Base-by-base conservation (phyloP, 2,888 invertebrate genomes). In the Ophion slaviceki region DNA sequence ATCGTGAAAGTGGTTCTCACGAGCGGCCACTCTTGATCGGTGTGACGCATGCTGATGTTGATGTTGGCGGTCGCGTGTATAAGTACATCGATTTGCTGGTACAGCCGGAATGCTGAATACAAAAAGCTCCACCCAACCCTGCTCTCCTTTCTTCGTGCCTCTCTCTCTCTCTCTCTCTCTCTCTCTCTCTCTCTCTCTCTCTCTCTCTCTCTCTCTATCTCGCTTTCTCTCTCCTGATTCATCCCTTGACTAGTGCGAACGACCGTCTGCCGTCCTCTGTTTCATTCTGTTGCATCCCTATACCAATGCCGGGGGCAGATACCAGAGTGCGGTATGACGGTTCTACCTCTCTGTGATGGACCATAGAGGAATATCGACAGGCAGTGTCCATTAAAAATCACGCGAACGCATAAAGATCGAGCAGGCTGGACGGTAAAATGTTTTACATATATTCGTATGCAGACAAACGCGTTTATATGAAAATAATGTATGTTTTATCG, bases 331-430 rank as follows among this genome's bases (percentile, higher is more conserved):
- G 4, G 20, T 14, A 32, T 64, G 64, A 32, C 66, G 11, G 68
- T 71, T 40, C 40, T 62, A 85, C 84, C 80, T 88, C 79, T 84
- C 72, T 70, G 80, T 84, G 90, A 90, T 89, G 89, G 88, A 91
- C 90, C 89, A 89, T 89, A 89, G 90, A 83, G 86, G 83, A 90
- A 89, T 91, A 91, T 91, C 89, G 90, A 91, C 91, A 91, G 89
- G 82, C 87, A 88, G 77, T 88, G 90, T 89, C 89, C 89, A 88
- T 88, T 88, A 90, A 89, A 91, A 88, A 91, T 89, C 88, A 87
- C 85, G 77, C 86, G 86, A 45, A 66, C 61, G 75, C 61, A 75
- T 80, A 76, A 85, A 71, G 74, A 85, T 74, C 76, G 67, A 57
- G 17, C 53, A 57, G 53, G 68, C 24, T 67, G 57, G 67, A 24